Base-by-base conservation (phyloP, 1,140 invertebrate species). In the Heliconius congener region DNA sequence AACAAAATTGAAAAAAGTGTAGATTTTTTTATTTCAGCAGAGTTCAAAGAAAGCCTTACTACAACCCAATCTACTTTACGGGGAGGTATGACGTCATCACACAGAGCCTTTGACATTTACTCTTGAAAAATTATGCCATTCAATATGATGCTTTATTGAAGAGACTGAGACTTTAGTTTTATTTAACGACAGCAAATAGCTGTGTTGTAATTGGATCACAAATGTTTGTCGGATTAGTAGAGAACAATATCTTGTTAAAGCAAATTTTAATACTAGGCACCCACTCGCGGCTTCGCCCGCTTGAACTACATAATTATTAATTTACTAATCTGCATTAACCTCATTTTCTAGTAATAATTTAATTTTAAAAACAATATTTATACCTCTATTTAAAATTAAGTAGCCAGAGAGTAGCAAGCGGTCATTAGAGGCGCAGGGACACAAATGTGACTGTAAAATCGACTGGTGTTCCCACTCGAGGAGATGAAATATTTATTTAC, bases 201-300 rank as follows among this genome's bases (percentile, higher is more conserved):
- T 76, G 37, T 55, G 75, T 79, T 73, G 30, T 76, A 79, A 79
- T 81, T 79, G 73, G 73, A 83, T 82, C 55, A 78, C 80, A 83
- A 81, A 82, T 79, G 78, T 81, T 82, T 78, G 78, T 76, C 42
- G 73, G 78, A 83, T 82, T 83, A 83, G 78, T 81, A 77, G 52
- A 46, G 70, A 76, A 80, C 52, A 71, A 76, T 75, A 55, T 76
- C 60, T 73, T 11, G 73, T 50, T 75, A 34, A 52, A 79, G 19
- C 2, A 66, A 13, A 30, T 66, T 27, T 66, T 30, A 30, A 60
- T 60, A 60, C n/a, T 71, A 34, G 57, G n/a, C 8, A 60, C 19
- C 13, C 11, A 2, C 42, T 46, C 42, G 42, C 42, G 42, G 13
- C 3, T 13, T 46, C 3, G 3, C 42, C 42, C 42, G 42, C 42